Evolutionary conservation across 2,888 invertebrate genomes (phyloP).

Genomic region (Cartodere bifasciata): DNA sequence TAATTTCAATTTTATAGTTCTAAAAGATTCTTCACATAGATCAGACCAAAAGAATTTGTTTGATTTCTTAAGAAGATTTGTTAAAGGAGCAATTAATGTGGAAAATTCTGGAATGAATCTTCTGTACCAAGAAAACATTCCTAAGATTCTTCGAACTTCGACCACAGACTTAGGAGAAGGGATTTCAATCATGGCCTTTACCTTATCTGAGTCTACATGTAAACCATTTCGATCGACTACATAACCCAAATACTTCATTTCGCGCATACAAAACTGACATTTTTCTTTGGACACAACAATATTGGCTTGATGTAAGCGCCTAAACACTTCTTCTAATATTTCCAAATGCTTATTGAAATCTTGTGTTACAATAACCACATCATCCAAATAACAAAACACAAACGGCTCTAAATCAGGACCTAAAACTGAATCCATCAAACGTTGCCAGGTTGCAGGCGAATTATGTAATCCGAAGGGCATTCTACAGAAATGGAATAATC

Average conservation of each 20-base stretch:
- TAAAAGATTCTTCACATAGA: slow-evolving; percentile 9
- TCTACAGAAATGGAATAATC: too few relatives aligned
- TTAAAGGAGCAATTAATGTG: slow-evolving; percentile 3
- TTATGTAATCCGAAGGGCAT: too few relatives aligned
- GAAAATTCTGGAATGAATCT: slow-evolving; percentile 14
- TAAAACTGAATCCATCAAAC: too few relatives aligned
- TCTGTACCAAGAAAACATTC: slow-evolving; percentile 9
- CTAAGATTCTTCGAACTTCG: slow-evolving; percentile 2
- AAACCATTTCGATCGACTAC: slow-evolving; percentile 11
- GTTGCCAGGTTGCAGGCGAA: too few relatives aligned
- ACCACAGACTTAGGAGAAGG: slow-evolving; percentile 9
- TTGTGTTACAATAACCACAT: slow-evolving; percentile 3
- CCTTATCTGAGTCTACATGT: slow-evolving; percentile 14
- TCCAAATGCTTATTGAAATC: slow-evolving; percentile 4
- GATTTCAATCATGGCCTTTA: slow-evolving; percentile 14
- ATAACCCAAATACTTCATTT: slow-evolving; percentile 11
- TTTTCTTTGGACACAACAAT: slow-evolving; percentile 10
- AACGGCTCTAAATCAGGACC: too few relatives aligned
- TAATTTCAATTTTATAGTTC: slow-evolving; percentile 8
- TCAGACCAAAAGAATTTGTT: slow-evolving; percentile 7
- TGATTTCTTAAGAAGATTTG: slow-evolving; percentile 2
- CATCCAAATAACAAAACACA: slow-evolving; percentile 4
- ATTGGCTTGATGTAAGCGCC: slow-evolving; percentile 1
- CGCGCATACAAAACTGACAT: slow-evolving; percentile 10
- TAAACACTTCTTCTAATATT: slow-evolving; percentile 5